Percentiles rank a stretch among this genome's conserved stretches.
Evolutionary conservation across 1,140 invertebrate genomes (phyloP).

Genomic region (Orchestia grillus): DNA sequence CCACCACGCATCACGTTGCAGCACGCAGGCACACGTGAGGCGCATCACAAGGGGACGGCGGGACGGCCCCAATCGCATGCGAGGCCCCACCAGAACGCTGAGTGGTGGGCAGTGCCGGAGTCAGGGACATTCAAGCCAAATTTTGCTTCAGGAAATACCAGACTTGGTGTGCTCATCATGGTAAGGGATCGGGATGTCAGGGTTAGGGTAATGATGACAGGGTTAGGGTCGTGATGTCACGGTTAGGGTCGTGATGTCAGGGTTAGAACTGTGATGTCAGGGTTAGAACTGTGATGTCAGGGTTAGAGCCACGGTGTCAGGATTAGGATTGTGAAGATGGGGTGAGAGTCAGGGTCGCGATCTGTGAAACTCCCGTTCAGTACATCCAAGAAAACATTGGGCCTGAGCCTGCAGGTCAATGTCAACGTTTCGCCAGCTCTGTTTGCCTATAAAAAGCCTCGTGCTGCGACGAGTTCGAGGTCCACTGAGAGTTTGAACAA

Average conservation of each 20-base stretch:
- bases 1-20: too few relatives aligned
- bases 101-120: too few relatives aligned
- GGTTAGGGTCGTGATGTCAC: neutral
- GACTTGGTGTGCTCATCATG: too few relatives aligned
- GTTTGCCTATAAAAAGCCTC: neutral
- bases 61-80: neutral
- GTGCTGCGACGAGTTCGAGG: neutral
- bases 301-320: too few relatives aligned
- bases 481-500: neutral
- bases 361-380: neutral
- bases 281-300: too few relatives aligned
- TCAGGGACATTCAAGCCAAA: neutral
- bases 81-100: neutral
- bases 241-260: neutral
- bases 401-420: neutral
- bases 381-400: neutral
- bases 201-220: neutral
- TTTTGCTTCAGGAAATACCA: too few relatives aligned
- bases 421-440: neutral
- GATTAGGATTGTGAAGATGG: too few relatives aligned
- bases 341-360: too few relatives aligned
- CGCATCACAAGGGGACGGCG: neutral
- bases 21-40: neutral
- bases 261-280: too few relatives aligned
- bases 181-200: too few relatives aligned